Evolutionary conservation across 2,888 invertebrate genomes (phyloP), one percentile per base, ranked within the genome.

Genomic region (Brachynemurus nebulosus): DNA sequence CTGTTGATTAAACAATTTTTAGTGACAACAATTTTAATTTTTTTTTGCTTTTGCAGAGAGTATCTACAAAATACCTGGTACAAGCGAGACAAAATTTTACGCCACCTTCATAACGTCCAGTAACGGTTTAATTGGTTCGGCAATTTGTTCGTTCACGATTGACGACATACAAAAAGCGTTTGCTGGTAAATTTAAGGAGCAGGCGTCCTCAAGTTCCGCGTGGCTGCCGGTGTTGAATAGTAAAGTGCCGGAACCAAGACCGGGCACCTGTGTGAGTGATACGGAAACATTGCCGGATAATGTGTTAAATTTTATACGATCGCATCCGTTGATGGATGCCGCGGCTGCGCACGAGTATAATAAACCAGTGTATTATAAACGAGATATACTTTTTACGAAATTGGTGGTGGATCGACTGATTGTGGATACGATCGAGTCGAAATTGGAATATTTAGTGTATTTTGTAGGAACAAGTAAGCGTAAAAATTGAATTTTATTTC

Each of bases 271-370:
- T 65, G 90, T 92, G 49, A 88, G 92, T 59, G 91, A 95, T 60
- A 93, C 95, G 0, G 83, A 89, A 54, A 83, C 86, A 11, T 68
- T 95, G 45, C 91, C 92, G 11, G 91, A 91, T 63, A 85, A 86
- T 11, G 93, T 95, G 11, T 74, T 95, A 52, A 95, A 93, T 67
- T 98, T 97, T 67, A 93, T 97, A 60, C 82, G 91, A 56, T 88
- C 91, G 6, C 97, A 98, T 67, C 93, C 97, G 1, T 71, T 98
- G 47, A 95, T 98, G 95, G 95, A 97, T 66, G 86, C 86, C 39
- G 91, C 95, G 2, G 91, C 97, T 40, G 83, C 86, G 53, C 92
- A 92, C 64, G 88, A 90, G 62, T 81, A 88, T 60, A 89, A 89
- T 59, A 86, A 86, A 61, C 95, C 95, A 1, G 89, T 92, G 45